Evolutionary conservation across 2,888 invertebrate genomes (phyloP), one percentile per base, ranked within the genome.

Genomic region (Oegoconia quadripuncta): DNA sequence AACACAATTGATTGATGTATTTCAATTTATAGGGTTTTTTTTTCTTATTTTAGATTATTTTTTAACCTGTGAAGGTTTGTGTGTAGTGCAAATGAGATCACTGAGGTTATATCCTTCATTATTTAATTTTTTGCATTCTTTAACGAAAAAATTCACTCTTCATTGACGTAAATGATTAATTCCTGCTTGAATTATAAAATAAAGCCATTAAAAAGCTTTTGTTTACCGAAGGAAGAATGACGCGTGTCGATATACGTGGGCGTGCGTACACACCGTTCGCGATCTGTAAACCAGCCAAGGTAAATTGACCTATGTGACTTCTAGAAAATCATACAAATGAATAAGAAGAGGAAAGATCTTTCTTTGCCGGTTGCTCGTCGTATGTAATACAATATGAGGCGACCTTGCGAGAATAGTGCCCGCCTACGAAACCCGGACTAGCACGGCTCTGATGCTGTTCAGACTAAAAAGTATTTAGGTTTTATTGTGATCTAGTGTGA

Each of bases 401-500:
- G 82, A 77, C 86, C 86, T 86, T 84, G 86, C 83, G 74, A 58
- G 80, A 87, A 87, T 87, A 87, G 84, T 71, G 64, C 53, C 72
- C 82, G 80, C 84, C 86, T 68, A 86, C 86, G 70, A 56, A 43
- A 54, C 46, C 45, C 52, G 64, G 50, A 49, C 49, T 68, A 68
- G 13, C 13, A 27, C 8, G 27, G 12, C 13, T 9, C n/a, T 23
- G 4, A 22, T 25, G 11, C 25, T 25, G 25, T 25, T 11, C n/a
- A 1, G 8, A 27, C 13, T 27, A 72, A 64, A 66, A 30, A n/a
- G 9, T 30, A 30, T 15, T 15, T n/a, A 17, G n/a, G 2, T 30
- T 30, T 30, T 30, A 7, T 27, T 13, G 27, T 27, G 8, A 9
- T 7, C 9, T 22, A 22, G 8, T 22, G n/a, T n/a, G n/a, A n/a